phyloP scores from a whole-genome alignment of 1,140 invertebrate genomes.

The Sycophila sp. region DNA sequence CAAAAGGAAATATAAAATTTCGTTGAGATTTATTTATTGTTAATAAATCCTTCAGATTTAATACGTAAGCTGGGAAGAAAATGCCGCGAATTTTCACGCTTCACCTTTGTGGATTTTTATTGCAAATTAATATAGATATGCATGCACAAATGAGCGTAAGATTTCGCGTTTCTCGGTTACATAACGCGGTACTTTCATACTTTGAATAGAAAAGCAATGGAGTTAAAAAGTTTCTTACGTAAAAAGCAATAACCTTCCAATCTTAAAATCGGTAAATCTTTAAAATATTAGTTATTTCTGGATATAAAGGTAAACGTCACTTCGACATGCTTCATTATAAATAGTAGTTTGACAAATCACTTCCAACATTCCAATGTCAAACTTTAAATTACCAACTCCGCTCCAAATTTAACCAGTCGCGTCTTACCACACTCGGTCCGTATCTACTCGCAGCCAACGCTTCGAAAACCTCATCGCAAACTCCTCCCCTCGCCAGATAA shows the following conservation, averaged over 20 bases:
- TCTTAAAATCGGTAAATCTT: neutral
- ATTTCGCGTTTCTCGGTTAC: conserved; percentile 7
- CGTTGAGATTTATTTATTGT: neutral
- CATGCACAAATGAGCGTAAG: neutral
- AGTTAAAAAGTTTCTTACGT: conserved; percentile 22
- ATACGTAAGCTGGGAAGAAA: too few relatives aligned
- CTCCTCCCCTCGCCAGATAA: too few relatives aligned
- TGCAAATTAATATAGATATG: conserved; percentile 4
- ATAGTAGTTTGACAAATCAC: too few relatives aligned
- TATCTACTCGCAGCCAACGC: too few relatives aligned
- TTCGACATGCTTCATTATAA: too few relatives aligned
- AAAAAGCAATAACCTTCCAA: conserved; percentile 18
- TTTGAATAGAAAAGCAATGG: conserved; percentile 11
- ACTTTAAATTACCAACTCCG: too few relatives aligned
- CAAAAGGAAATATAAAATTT: too few relatives aligned
- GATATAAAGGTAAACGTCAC: conserved; percentile 12
- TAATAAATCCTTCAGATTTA: neutral
- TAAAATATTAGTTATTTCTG: conserved; percentile 18
- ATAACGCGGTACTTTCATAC: conserved; percentile 24
- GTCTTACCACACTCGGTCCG: too few relatives aligned
- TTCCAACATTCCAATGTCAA: too few relatives aligned
- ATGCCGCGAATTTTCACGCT: neutral
- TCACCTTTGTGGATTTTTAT: neutral
- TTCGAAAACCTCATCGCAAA: too few relatives aligned
- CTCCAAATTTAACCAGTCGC: too few relatives aligned